A percentile compares a stretch with the other conserved stretches of the same genome.
phyloP scores from a whole-genome alignment of 2,888 invertebrate genomes.

The Electrophaes corylata region DNA sequence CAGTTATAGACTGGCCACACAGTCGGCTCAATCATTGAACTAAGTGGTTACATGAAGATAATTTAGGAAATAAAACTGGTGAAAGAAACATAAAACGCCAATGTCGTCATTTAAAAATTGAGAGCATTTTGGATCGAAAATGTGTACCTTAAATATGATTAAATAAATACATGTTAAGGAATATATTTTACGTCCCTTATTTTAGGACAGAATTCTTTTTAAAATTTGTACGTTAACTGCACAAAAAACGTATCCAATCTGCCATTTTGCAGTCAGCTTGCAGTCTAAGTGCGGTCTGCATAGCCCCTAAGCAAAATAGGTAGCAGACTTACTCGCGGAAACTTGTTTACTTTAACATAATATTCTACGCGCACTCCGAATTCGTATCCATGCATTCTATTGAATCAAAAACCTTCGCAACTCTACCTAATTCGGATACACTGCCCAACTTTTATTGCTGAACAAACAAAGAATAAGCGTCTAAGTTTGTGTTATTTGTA shows the following conservation, averaged over 20 bases:
- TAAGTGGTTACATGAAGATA: too few species aligned
- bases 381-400: conserved; percentile 57
- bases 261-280: not conserved
- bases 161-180: too few species aligned
- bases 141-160: too few species aligned
- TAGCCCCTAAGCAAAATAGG: not conserved
- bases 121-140: too few species aligned
- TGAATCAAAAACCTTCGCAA: conserved; percentile 59
- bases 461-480: conserved; percentile 34
- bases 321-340: conserved; percentile 38
- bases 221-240: too few species aligned
- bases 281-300: not conserved
- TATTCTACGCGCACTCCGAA: conserved; percentile 54
- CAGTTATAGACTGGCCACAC: conserved; percentile 22
- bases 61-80: too few species aligned
- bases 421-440: conserved; percentile 48
- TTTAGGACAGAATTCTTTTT: too few species aligned
- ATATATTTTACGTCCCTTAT: too few species aligned
- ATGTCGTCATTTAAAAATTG: too few species aligned
- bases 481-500: conserved; percentile 30
- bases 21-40: too few species aligned
- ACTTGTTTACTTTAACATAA: conserved; percentile 67
- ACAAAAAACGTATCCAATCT: too few species aligned
- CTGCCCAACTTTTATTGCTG: conserved; percentile 32
- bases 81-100: too few species aligned